Evolutionary conservation across 2,113 vertebrate genomes (phyloP).

Genomic region (Rhabdornis inornatus): DNA sequence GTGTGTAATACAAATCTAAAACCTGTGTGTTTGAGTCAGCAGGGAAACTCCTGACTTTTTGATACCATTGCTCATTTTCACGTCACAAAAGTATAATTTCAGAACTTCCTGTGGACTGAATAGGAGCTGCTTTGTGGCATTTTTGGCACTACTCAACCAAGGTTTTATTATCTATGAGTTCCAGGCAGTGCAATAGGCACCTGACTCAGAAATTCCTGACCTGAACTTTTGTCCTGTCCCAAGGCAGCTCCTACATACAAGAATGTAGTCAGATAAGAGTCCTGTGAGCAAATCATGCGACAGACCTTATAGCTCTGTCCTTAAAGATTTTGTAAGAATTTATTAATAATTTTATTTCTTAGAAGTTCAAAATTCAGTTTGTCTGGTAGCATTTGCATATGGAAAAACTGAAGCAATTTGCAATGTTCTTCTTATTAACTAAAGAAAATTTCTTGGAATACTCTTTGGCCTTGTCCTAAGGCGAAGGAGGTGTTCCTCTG

Average conservation of each 20-base stretch:
- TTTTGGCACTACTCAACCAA: not conserved
- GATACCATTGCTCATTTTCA: not conserved
- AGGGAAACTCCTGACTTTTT: not conserved
- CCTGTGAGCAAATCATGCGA: not conserved
- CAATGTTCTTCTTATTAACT: not conserved
- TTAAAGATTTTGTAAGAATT: not conserved
- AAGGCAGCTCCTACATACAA: not conserved
- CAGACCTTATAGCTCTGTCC: not conserved
- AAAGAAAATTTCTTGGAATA: not conserved
- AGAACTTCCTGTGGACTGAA: not conserved
- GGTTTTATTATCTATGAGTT: not conserved
- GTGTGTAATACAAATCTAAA: not conserved
- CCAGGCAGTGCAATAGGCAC: not conserved
- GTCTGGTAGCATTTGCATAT: not conserved
- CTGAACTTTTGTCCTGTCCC: not conserved
- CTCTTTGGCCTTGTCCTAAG: not conserved
- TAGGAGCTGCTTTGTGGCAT: not conserved
- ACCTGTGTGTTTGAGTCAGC: not conserved
- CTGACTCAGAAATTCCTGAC: not conserved
- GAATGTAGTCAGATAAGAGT: not conserved
- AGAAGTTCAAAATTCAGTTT: not conserved
- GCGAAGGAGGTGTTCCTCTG: not conserved
- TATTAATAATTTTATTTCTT: not conserved
- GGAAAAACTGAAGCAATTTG: not conserved
- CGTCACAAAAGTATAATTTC: not conserved